Evolutionary conservation across 2,113 vertebrate genomes (phyloP), one percentile per base, ranked within the genome.

Genomic region (Cacatua alba): DNA sequence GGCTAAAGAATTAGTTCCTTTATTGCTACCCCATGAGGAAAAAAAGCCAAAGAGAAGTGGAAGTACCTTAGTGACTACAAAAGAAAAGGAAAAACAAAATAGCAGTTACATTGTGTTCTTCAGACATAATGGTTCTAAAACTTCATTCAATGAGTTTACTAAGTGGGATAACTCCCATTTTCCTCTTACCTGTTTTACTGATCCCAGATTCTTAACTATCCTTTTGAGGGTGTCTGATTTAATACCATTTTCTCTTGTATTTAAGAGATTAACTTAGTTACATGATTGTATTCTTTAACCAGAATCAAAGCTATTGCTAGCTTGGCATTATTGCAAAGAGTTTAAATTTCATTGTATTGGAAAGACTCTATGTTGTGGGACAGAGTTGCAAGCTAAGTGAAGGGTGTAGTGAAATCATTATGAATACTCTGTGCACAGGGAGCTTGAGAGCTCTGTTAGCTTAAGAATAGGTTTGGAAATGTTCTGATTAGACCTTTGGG

Each of bases 401-500:
- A 79, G 49, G 74, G 35, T 33, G 67, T 25, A 37, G 41, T 69
- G 78, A 75, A 80, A 68, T 90, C 33, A 13, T 77, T 78, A 31
- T 28, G 82, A 86, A 41, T n/a, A n/a, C 7, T 53, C 51, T 63
- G n/a, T 67, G 78, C 64, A 13, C 20, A 48, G 90, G 64, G 86
- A 90, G 64, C 71, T 83, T 18, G 80, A 93, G 82, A 92, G 64
- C 43, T 84, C 69, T 75, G 15, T 93, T 94, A 97, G 92, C 63
- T 91, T 91, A 93, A 97, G 86, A 82, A 92, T 35, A 43, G 76
- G 39, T 80, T 92, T 94, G 67, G 65, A 83, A 83, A 62, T 94
- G 80, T 79, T 95, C 82, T 92, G 90, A 90, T 95, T 84, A 79
- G 84, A 52, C 86, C 63, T 94, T 49, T 81, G 93, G 82, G 93